These are phyloP conservation scores for Cerastis leucographa DNA, from an alignment of 2,888 invertebrate genomes.

Conservation along the genomic window DNA sequence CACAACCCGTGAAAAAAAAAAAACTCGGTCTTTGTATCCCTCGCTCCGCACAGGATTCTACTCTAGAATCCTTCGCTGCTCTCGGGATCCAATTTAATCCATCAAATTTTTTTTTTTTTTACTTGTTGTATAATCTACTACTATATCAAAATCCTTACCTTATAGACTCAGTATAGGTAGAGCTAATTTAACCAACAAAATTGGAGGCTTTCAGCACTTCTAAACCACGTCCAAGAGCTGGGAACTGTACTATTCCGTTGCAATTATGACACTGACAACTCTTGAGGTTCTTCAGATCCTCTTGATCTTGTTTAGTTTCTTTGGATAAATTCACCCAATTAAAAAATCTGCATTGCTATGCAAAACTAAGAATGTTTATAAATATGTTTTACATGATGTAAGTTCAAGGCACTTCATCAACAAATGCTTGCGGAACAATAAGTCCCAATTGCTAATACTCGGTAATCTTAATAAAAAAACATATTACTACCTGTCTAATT, in stretches of 20 bases:
- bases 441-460: not conserved
- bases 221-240: not conserved
- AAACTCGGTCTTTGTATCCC: no score
- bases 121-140: no score
- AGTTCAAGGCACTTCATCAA: slow-evolving; percentile 2
- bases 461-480: slow-evolving; percentile 30
- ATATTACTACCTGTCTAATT: slow-evolving; percentile 27
- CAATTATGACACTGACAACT: not conserved
- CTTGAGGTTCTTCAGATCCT: not conserved
- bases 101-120: no score
- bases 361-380: not conserved
- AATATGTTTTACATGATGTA: not conserved
- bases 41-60: no score
- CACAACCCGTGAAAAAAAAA: no score
- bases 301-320: not conserved
- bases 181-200: no score
- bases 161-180: no score
- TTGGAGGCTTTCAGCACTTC: not conserved
- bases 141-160: no score
- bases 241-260: not conserved
- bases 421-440: not conserved
- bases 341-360: not conserved
- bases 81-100: no score
- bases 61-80: no score
- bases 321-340: not conserved